These are phyloP conservation scores for Lophius piscatorius DNA, from an alignment of 2,113 vertebrate species.

Conservation along the genomic window DNA sequence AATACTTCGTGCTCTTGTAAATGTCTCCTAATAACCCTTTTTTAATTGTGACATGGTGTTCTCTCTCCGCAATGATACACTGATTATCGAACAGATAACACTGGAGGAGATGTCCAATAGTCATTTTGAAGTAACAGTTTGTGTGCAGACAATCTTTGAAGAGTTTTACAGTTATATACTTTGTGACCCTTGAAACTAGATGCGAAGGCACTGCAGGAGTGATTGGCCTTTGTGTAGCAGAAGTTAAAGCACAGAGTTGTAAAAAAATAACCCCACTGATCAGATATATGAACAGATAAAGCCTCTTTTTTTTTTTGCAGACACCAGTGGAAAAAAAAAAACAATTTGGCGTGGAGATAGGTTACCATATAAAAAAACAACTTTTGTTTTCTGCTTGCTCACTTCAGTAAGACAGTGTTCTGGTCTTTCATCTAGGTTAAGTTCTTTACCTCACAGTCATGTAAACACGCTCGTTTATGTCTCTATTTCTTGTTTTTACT, in stretches of 20 bases:
- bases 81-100: slow-evolving; percentile 70
- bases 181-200: slow-evolving; percentile 66
- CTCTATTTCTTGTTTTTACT: slow-evolving; percentile 51
- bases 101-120: slow-evolving; percentile 32
- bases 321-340: slow-evolving; percentile 19
- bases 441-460: slow-evolving; percentile 51
- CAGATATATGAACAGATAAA: slow-evolving; percentile 68
- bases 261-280: slow-evolving; percentile 35
- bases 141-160: slow-evolving; percentile 56
- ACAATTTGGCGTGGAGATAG: slow-evolving; percentile 61
- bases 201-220: slow-evolving; percentile 13
- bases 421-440: slow-evolving; percentile 68
- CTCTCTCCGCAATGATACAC: slow-evolving; percentile 43
- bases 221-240: slow-evolving; percentile 44
- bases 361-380: slow-evolving; percentile 73
- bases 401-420: slow-evolving; percentile 64
- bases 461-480: slow-evolving; percentile 50
- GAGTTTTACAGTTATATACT: slow-evolving; percentile 58
- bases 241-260: slow-evolving; percentile 59
- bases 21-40: slow-evolving; percentile 49
- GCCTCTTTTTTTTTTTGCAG: slow-evolving; percentile 37
- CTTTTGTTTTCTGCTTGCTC: slow-evolving; percentile 67
- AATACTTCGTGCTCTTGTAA: slow-evolving; percentile 30
- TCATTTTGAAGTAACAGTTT: slow-evolving; percentile 45
- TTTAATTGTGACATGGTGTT: slow-evolving; percentile 58